Conservation (phyloP, 2,113 vertebrate species). For the Chionomys nivalis region DNA sequence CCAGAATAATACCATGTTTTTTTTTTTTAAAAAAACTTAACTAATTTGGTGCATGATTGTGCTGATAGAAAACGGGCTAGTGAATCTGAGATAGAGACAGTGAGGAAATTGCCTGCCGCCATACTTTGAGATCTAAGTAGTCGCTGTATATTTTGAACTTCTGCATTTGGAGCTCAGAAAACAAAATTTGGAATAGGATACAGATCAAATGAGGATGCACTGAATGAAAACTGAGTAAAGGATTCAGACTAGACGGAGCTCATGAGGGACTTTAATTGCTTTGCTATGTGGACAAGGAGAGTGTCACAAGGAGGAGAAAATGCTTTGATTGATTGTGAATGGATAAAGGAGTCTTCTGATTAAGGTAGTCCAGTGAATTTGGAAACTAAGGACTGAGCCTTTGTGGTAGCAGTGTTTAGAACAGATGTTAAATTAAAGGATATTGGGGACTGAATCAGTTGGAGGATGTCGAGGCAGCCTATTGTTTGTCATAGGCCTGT, state of each 20-base stretch:
- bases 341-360: neutral
- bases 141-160: neutral
- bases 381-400: neutral
- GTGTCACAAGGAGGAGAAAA: neutral
- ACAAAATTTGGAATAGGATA: neutral
- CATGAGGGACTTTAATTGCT: neutral
- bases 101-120: neutral
- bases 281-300: neutral
- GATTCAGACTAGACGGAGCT: neutral
- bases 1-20: neutral
- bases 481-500: neutral
- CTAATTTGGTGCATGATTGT: neutral
- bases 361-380: neutral
- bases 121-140: neutral
- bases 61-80: neutral
- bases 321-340: constrained; percentile 33
- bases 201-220: neutral
- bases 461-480: neutral
- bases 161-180: neutral
- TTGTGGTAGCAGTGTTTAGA: neutral
- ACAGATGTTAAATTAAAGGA: neutral
- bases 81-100: neutral
- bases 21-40: neutral
- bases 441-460: neutral
- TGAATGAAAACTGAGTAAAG: neutral